Conservation (phyloP, 1,140 invertebrate species). For the Pissodes strobi region DNA sequence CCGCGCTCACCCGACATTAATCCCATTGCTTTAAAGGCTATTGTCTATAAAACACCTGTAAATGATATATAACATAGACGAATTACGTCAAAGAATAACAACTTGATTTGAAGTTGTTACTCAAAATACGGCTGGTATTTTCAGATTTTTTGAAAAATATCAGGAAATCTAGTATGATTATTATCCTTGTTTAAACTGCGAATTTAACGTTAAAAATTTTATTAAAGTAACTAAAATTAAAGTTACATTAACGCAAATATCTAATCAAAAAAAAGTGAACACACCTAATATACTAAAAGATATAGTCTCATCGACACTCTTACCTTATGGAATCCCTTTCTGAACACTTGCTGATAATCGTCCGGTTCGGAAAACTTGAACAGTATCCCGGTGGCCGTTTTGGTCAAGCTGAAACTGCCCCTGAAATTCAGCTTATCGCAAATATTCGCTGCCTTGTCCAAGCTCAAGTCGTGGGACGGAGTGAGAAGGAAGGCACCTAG, state of each 20-base stretch:
- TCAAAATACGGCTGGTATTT: too few species aligned
- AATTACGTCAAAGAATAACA: too few species aligned
- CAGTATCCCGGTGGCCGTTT: slow-evolving; percentile 83
- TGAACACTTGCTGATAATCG: slow-evolving; percentile 81
- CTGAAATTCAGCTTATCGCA: slow-evolving; percentile 87
- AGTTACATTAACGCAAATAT: background rate
- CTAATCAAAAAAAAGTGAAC: background rate
- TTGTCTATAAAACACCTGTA: too few species aligned
- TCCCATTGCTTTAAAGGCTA: too few species aligned
- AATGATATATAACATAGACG: too few species aligned
- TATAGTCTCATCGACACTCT: slow-evolving; percentile 49
- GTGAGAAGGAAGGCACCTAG: slow-evolving; percentile 78
- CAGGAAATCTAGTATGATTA: too few species aligned
- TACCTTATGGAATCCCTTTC: slow-evolving; percentile 84
- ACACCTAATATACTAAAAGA: slow-evolving; percentile 54
- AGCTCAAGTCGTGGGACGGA: slow-evolving; percentile 78
- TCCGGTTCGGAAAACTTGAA: slow-evolving; percentile 85
- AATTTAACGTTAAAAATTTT: too few species aligned
- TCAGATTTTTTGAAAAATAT: too few species aligned
- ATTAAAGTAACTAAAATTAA: too few species aligned
- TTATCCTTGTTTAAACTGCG: too few species aligned
- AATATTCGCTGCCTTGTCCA: slow-evolving; percentile 82
- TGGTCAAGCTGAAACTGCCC: slow-evolving; percentile 80
- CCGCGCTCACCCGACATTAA: too few species aligned
- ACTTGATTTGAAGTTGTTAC: too few species aligned